Evolutionary conservation across 2,797 vertebrate genomes (phyloP).

Genomic region (Tamandua tetradactyla): DNA sequence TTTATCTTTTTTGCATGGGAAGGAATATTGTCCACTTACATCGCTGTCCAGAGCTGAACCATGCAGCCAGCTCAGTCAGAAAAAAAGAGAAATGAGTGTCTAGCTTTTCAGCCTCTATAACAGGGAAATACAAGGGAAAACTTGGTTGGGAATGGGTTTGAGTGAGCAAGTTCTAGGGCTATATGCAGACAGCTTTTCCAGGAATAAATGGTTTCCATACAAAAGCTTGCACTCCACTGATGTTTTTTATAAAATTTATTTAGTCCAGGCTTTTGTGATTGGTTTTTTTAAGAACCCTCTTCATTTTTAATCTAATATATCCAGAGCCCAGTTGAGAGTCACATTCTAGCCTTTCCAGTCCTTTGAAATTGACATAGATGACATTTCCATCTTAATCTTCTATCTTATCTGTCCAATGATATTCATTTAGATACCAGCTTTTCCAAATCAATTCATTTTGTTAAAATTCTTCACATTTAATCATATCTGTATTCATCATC

Average conservation of each 20-base stretch:
- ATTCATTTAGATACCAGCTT: conserved; percentile 33
- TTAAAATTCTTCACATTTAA: conserved; percentile 25
- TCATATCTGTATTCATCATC: neutral
- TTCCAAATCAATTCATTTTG: conserved; percentile 27
- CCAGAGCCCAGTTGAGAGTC: neutral
- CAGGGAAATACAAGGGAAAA: neutral
- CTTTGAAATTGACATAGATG: conserved; percentile 31
- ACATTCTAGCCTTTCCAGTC: neutral
- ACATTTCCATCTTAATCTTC: conserved; percentile 24
- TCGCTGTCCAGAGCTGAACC: neutral
- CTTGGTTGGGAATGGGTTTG: neutral
- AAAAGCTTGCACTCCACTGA: neutral
- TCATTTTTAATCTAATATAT: neutral
- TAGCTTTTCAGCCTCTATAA: neutral
- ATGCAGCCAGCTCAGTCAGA: neutral
- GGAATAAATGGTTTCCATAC: neutral
- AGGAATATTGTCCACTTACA: neutral
- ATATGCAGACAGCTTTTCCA: neutral
- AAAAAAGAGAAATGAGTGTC: neutral
- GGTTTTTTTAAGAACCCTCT: neutral
- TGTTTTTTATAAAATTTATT: neutral
- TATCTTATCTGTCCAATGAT: neutral
- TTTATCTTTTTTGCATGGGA: neutral
- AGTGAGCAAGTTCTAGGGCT: neutral
- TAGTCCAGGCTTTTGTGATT: neutral